Evolutionary conservation across 2,797 vertebrate species (phyloP), one percentile per base, ranked within the genome.

Genomic region (Clarias fuscus): DNA sequence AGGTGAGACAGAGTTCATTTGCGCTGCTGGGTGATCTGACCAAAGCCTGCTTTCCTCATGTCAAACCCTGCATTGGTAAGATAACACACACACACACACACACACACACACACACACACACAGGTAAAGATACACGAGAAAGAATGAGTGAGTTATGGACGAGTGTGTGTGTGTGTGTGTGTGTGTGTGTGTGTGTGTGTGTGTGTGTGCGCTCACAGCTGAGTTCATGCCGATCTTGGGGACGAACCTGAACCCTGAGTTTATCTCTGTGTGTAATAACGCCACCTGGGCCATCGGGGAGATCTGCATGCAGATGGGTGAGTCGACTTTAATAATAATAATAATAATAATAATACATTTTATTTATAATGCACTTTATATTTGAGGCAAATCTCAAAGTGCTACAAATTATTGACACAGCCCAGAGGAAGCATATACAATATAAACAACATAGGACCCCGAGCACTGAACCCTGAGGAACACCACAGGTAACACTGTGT

Each of bases 251-350:
- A 98, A 98, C 92, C 97, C 97, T 0, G 98, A 99, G 92, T 99
- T 99, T 89, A 99, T 99, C 91, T 99, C 98, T 0, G 98, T 99
- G 58, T 99, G 98, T 89, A 99, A 98, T 93, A 99, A 99, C 1
- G 98, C 98, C 7, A 98, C 97, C 48, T 99, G 98, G 98, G 98
- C 98, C 93, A 99, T 99, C 0, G 98, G 98, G 0, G 98, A 99
- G 95, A 98, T 99, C 92, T 96, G 97, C 91, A 98, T 99, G 96
- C 97, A 98, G 93, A 98, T 98, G 97, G 97, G 97, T 98, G 89
- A 95, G 95, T 56, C 1, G 7, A 37, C 20, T 4, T 53, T 24
- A n/a, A n/a, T n/a, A n/a, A n/a, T n/a, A n/a, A n/a, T n/a, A n/a
- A n/a, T n/a, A n/a, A n/a, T n/a, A n/a, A n/a, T n/a, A n/a, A n/a